Evolutionary conservation across 2,888 invertebrate genomes (phyloP), one percentile per base, ranked within the genome.

Genomic region (Orthosia cruda): DNA sequence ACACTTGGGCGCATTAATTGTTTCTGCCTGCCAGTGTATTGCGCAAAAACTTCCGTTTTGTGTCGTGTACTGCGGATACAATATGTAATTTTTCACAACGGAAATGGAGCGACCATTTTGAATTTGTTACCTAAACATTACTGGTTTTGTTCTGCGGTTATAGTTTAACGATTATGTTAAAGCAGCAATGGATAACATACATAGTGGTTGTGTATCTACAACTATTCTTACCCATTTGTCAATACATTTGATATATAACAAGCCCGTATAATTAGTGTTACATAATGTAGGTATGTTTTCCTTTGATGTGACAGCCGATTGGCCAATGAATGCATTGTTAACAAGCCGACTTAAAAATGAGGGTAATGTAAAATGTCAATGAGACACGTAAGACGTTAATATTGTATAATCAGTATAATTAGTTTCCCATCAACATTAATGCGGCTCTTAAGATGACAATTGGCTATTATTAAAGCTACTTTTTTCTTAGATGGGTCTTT

Each of bases 31-130:
- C 90, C 87, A 86, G 79, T 80, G 89, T 92, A 91, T 91, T 92
- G 92, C 90, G 92, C 92, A 89, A 91, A 89, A 91, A 87, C 93
- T 94, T 95, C 94, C 94, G 94, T 90, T 92, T 86, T 87, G 76
- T 83, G 75, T 89, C 86, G 81, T 87, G 85, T 81, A 85, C 65
- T 78, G 45, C 72, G 72, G 70, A 74, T 80, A 79, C 75, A 78
- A 62, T 80, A 75, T 20, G 20, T 20, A 61, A 74, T n/a, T 47
- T 7, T 62, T 47, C 13, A 26, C 52, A 55, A 59, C 11, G 52
- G 55, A 58, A 15, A 16, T 23, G 3, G 0, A 4, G 12, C 5
- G 1, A 40, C 49, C 12, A n/a, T 54, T 62, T 81, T 23, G 0
- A 12, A 54, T 23, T 4, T 0, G 18, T 49, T 63, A 4, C 0